phyloP scores from a whole-genome alignment of 2,888 invertebrate species.

The Synanthedon andrenaeformis region DNA sequence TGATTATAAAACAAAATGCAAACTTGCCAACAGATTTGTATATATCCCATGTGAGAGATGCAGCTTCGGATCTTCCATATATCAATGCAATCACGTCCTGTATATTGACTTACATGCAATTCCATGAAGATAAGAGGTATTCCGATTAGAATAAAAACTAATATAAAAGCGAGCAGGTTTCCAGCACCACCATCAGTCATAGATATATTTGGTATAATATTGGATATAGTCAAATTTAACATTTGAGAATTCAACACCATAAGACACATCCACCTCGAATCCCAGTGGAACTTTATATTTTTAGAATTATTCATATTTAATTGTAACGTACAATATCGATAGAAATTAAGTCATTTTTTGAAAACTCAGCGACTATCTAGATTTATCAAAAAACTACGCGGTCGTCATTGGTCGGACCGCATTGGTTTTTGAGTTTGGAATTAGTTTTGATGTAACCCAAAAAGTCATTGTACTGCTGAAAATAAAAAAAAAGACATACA shows the following conservation, averaged over 20 bases:
- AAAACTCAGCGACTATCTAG: no score
- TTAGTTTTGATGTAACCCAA: no score
- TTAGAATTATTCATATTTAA: no score
- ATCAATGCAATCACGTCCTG: conserved; percentile 42
- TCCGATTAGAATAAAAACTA: conserved; percentile 30
- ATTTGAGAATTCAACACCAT: conserved; percentile 30
- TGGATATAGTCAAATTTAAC: conserved; percentile 23
- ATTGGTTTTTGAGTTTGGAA: no score
- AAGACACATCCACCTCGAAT: conserved; percentile 19
- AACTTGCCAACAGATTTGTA: conserved; percentile 36
- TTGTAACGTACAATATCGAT: no score
- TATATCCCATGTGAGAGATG: conserved; percentile 42
- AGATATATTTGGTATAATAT: conserved; percentile 25
- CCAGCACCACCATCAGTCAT: conserved; percentile 30
- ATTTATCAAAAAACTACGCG: no score
- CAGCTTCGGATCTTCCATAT: conserved; percentile 43
- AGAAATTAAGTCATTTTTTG: no score
- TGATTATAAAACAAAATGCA: conserved; percentile 30
- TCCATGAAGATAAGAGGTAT: conserved; percentile 55
- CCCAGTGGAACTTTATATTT: conserved; percentile 8
- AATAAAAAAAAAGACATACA: no score
- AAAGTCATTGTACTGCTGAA: no score
- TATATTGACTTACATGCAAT: conserved; percentile 46
- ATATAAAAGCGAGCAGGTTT: conserved; percentile 18
- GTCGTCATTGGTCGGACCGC: no score